Evolutionary conservation across 2,797 vertebrate species (phyloP), one percentile per base, ranked within the genome.

Genomic region (Gallirallus australis): DNA sequence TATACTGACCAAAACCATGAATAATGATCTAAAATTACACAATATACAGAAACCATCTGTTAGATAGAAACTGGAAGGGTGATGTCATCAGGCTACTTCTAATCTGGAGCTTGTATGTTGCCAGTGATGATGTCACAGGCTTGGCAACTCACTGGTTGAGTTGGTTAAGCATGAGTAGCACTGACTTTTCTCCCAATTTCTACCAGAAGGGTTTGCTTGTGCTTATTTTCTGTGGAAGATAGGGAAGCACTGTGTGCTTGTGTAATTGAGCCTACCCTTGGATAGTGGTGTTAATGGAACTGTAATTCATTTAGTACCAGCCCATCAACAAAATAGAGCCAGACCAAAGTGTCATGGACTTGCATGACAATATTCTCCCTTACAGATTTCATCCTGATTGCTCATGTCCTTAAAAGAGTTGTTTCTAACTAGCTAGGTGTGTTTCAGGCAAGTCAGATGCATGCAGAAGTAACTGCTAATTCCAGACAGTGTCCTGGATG

Each of bases 21-120:
- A 98, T 98, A 98, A 98, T 98, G 97, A 97, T 96, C 96, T 97
- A 96, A 98, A 98, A 98, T 98, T 97, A 96, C 98, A 98, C 97
- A 97, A 98, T 98, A 98, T 98, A 98, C 98, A 98, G 96, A 98
- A 98, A 98, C 95, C 98, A 98, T 98, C 98, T 98, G 98, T 97
- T 97, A 75, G 97, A 98, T 98, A 98, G 97, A 95, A 96, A 89
- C 71, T 80, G 94, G 93, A 85, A 91, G 94, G 95, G 50, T 98
- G 98, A 98, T 98, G 98, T 98, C 98, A 98, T 97, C 79, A 95
- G 96, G 96, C 94, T 92, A 96, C 96, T 97, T 97, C 97, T 98
- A 98, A 98, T 98, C 98, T 98, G 94, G 82, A 96, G 91, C 69
- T 47, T 91, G 88, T 71, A 82, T 89, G 95, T 50, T 98, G 98